Percentiles rank a stretch among this genome's conserved stretches.
Evolutionary conservation across 2,888 invertebrate genomes (phyloP).

Genomic region (Trissolcus brochymenae): DNA sequence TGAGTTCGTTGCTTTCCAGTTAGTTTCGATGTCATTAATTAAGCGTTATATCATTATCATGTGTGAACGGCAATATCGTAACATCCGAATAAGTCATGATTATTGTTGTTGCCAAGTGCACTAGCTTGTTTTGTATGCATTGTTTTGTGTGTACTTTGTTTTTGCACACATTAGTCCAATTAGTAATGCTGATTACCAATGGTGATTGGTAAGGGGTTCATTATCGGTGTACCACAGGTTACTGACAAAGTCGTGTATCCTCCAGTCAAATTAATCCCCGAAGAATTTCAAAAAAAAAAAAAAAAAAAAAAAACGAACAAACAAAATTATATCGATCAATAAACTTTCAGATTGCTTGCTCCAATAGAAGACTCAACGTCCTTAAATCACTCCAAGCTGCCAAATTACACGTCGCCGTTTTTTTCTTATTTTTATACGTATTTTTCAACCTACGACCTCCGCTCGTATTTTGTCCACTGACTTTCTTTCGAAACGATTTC

Average conservation of each 20-base stretch:
- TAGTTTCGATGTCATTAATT: conserved; percentile 36
- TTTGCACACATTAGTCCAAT: conserved; percentile 32
- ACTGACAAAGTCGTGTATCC: background rate
- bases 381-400: conserved; percentile 32
- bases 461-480: conserved; percentile 5
- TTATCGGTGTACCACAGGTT: conserved; percentile 12
- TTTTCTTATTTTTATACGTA: conserved; percentile 28
- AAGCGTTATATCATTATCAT: conserved; percentile 26
- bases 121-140: background rate
- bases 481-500: background rate
- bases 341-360: conserved; percentile 20
- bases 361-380: conserved; percentile 13
- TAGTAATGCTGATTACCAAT: conserved; percentile 27
- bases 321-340: conserved; percentile 34
- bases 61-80: background rate
- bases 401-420: conserved; percentile 9
- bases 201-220: conserved; percentile 20
- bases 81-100: conserved; percentile 21
- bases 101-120: conserved; percentile 13
- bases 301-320: too few relatives aligned
- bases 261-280: background rate
- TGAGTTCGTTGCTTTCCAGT: conserved; percentile 1
- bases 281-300: background rate
- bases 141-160: conserved; percentile 7
- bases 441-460: conserved; percentile 19